Evolutionary conservation across 2,888 invertebrate species (phyloP).

Genomic region (Axea sp.): DNA sequence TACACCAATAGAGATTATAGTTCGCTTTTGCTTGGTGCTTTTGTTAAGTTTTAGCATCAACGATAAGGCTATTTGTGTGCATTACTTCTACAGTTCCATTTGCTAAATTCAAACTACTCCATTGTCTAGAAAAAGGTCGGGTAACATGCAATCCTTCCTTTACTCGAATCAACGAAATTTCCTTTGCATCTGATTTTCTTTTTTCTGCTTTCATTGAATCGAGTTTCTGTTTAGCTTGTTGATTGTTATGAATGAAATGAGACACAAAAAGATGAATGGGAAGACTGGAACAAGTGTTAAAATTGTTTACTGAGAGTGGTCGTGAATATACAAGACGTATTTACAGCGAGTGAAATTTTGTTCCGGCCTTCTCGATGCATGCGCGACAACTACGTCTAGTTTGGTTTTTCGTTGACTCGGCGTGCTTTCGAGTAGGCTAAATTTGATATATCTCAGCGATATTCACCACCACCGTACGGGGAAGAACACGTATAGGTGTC

Average conservation of each 20-base stretch:
- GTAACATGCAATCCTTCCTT: constrained; percentile 21
- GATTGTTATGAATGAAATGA: background rate
- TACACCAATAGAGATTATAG: constrained; percentile 43
- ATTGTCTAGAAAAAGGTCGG: background rate
- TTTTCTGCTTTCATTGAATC: constrained; percentile 4
- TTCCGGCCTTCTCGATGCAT: constrained; percentile 25
- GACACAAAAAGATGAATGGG: constrained; percentile 8
- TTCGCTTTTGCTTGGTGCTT: constrained; percentile 34
- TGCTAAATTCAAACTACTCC: constrained; percentile 12
- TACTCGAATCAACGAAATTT: constrained; percentile 16
- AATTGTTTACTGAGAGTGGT: constrained; percentile 12
- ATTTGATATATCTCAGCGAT: constrained; percentile 52
- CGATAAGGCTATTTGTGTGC: constrained; percentile 25
- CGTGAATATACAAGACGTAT: constrained; percentile 29
- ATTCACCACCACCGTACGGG: constrained; percentile 73
- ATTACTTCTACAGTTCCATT: constrained; percentile 13
- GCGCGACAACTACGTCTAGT: constrained; percentile 25
- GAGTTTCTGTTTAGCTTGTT: background rate
- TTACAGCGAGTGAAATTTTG: constrained; percentile 8
- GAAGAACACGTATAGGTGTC: constrained; percentile 67
- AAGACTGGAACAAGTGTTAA: constrained; percentile 45
- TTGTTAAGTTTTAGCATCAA: constrained; percentile 2
- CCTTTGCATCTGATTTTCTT: background rate
- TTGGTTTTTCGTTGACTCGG: constrained; percentile 14
- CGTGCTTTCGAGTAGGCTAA: constrained; percentile 32